phyloP scores from a whole-genome alignment of 2,888 invertebrate genomes.

The Drosophila tripunctata region DNA sequence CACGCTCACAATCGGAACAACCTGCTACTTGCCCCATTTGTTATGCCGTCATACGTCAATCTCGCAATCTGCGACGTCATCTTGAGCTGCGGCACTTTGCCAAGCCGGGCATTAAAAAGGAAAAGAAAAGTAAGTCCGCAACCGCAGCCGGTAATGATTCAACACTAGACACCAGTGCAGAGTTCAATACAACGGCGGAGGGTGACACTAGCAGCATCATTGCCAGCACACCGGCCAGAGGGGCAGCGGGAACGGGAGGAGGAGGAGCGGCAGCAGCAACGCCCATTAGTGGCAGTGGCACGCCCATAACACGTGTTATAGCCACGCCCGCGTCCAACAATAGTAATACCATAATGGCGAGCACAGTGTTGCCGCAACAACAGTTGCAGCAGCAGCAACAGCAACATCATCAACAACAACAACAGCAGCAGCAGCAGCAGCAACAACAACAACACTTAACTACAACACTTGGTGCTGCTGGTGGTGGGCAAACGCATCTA shows the following conservation, averaged over 20 bases:
- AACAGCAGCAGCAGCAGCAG: conserved; percentile 48
- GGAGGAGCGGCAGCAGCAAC: conserved; percentile 35
- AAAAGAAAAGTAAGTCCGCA: conserved; percentile 83
- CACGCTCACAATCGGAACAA: conserved; percentile 87
- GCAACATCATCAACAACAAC: conserved; percentile 42
- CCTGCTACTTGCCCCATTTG: conserved; percentile 87
- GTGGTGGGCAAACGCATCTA: conserved; percentile 67
- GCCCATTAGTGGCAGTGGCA: conserved; percentile 31
- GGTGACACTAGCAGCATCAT: conserved; percentile 53
- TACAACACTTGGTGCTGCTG: conserved; percentile 44
- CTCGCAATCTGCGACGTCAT: conserved; percentile 86
- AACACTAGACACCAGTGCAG: conserved; percentile 65
- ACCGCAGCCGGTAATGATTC: conserved; percentile 69
- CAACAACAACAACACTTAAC: conserved; percentile 60
- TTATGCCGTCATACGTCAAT: conserved; percentile 86
- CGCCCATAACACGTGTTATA: conserved; percentile 54
- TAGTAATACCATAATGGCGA: conserved; percentile 61
- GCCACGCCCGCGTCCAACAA: conserved; percentile 43
- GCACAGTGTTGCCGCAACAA: conserved; percentile 64
- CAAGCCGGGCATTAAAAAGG: conserved; percentile 84
- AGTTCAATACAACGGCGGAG: conserved; percentile 55
- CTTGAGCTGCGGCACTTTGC: conserved; percentile 85
- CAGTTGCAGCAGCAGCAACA: conserved; percentile 53
- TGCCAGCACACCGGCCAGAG: conserved; percentile 27
- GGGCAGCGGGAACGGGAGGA: conserved; percentile 37